Base-by-base conservation (phyloP, 1,140 invertebrate species). In the Caerostris darwini region DNA sequence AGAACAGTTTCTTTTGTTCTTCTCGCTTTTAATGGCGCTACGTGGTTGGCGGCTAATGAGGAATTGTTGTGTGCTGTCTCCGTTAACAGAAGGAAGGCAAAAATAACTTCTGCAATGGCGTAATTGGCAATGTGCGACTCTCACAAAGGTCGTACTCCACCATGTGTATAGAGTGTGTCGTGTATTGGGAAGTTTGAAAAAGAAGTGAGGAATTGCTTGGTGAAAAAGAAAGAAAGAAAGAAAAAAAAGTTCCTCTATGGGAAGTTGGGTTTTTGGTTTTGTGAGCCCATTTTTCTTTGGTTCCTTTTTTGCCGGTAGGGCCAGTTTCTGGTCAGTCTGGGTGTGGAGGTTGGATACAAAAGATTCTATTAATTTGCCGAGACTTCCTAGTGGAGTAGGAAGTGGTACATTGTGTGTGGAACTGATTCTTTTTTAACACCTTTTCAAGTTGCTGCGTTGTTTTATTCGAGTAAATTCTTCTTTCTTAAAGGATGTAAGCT, bases 271-370 rank as follows among this genome's bases (percentile, higher is more conserved):
- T 71, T 71, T 71, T 71, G 69, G 69, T 71, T 71, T 71, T 71
- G 69, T 71, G 19, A 10, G 69, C n/a, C 50, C 69, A 71, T 71
- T 71, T 71, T 71, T 71, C 69, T 71, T 71, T 71, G 69, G 50
- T 34, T 7, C 34, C 69, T 71, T 71, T n/a, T 71, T 71, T 71
- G 69, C 69, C 7, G 69, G 69, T 71, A 71, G 69, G 69, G 69
- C 69, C 69, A 71, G 69, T 71, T 71, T 71, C 69, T 71, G 19
- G 69, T 71, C 69, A 50, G 69, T 53, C 69, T 71, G 69, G 69
- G 69, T 34, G 19, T 34, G n/a, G 69, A 34, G 69, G 3, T 4
- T 53, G 69, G 34, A 71, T 34, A 34, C 69, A 71, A 71, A 71
- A 71, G 69, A 19, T 34, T 71, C 69, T 34, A 34, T 71, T 71